Conservation (phyloP, 1,140 invertebrate species). For the Metaphire vulgaris region DNA sequence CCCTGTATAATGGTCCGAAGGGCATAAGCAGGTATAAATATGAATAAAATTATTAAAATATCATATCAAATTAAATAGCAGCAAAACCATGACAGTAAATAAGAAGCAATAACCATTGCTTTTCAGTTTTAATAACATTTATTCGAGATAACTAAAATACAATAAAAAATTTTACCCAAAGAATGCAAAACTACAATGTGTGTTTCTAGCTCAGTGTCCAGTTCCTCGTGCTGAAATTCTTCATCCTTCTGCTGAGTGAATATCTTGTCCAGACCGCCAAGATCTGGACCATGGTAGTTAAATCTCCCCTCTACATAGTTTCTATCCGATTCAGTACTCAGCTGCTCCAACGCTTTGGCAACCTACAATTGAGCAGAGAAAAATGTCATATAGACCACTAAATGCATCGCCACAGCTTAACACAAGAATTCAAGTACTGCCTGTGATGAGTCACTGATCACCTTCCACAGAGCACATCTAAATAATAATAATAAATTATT, state of each 20-base stretch:
- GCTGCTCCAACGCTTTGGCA: not conserved
- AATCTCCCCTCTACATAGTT: not conserved
- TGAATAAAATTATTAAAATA: too few relatives aligned
- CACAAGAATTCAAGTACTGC: too few relatives aligned
- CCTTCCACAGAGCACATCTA: too few relatives aligned
- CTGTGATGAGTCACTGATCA: too few relatives aligned
- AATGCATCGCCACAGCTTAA: not conserved
- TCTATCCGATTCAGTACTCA: not conserved
- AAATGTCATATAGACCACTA: not conserved
- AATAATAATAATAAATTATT: too few relatives aligned
- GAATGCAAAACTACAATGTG: conserved; percentile 45
- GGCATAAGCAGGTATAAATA: too few relatives aligned
- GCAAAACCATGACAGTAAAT: too few relatives aligned
- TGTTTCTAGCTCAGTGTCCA: conserved; percentile 43
- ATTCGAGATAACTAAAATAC: not conserved
- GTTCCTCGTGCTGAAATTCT: conserved; percentile 44
- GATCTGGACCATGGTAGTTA: not conserved
- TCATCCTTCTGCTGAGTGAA: too few relatives aligned
- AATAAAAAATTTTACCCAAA: conserved; percentile 30
- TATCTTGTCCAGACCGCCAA: not conserved
- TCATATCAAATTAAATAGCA: too few relatives aligned
- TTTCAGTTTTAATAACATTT: too few relatives aligned
- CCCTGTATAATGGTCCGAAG: too few relatives aligned
- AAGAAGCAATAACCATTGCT: too few relatives aligned
- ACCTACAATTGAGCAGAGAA: not conserved